Evolutionary conservation across 1,140 invertebrate genomes (phyloP).

Genomic region (Caenorhabditis tropicalis): DNA sequence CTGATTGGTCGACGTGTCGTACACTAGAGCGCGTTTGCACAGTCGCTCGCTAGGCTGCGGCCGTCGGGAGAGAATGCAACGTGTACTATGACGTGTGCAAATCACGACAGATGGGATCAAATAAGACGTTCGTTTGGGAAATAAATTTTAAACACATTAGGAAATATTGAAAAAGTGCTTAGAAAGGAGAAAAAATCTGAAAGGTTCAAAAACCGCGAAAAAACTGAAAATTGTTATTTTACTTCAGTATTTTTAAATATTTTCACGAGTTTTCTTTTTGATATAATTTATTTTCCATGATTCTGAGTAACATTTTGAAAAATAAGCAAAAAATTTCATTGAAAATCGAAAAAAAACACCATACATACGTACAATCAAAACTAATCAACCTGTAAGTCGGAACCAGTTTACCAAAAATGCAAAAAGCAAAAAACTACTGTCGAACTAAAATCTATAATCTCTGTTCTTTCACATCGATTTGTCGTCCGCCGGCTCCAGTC

Average conservation of each 20-base stretch:
- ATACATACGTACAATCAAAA: conserved; percentile 13
- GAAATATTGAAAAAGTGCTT: too few species aligned
- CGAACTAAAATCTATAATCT: conserved; percentile 4
- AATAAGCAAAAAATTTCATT: not conserved
- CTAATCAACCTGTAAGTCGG: conserved; percentile 35
- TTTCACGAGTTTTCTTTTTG: too few species aligned
- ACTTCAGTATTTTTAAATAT: too few species aligned
- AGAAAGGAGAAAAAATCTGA: too few species aligned
- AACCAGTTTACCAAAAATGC: conserved; percentile 14
- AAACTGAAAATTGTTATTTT: too few species aligned
- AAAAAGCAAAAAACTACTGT: not conserved
- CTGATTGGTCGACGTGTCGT: conserved; percentile 31
- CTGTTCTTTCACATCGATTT: conserved; percentile 58
- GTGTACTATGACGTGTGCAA: not conserved
- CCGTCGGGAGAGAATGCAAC: not conserved
- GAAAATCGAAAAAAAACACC: not conserved
- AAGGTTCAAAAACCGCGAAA: too few species aligned
- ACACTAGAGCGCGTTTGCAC: not conserved
- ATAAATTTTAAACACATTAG: not conserved
- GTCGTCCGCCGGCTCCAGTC: conserved; percentile 61
- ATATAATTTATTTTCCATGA: too few species aligned
- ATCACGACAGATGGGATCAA: not conserved
- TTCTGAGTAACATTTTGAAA: not conserved
- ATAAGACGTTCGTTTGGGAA: not conserved
- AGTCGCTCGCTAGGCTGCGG: too few species aligned